Evolutionary conservation across 1,140 invertebrate genomes (phyloP), one percentile per base, ranked within the genome.

Genomic region (Geopemphigus sp.): DNA sequence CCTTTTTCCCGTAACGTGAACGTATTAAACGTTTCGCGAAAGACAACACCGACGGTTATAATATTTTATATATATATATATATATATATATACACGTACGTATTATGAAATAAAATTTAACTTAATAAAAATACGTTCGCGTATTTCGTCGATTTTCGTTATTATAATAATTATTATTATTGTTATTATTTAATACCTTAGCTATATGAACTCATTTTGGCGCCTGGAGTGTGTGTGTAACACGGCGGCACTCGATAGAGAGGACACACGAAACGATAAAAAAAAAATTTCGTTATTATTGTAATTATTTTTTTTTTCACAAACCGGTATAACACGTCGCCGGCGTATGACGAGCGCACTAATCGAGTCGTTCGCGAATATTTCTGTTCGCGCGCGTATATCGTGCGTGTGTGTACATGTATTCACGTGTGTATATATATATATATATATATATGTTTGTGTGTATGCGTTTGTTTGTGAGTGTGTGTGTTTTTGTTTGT

Each of bases 201-300:
- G 74, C 74, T 78, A 78, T 61, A 76, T 57, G 73, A 59, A 76
- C 39, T 78, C 74, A 78, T 78, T 78, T 59, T 61, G 74, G 74
- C 74, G 74, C 74, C 74, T 78, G 56, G 56, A 78, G 56, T 78
- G 74, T 50, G 74, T 61, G 74, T 26, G 74, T 78, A 61, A 78
- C 57, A 78, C 74, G 73, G 56, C 56, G 74, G 74, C 54, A 76
- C 72, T 56, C 50, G 70, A 59, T 17, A 74, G 72, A 76, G 29
- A 76, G 72, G 56, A 57, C 70, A 57, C 70, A 56, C 70, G 54
- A 29, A 56, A 47, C 26, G 54, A 74, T 47, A 74, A 57, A 74
- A 74, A 39, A 66, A 45, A 39, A 14, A 59, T 76, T 74, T 74
- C 22, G 32, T 47, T 72, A 53, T 54, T 72, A 53, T 53, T 70